These are phyloP conservation scores for Montifringilla adamsi DNA, from an alignment of 2,113 vertebrate species.

Conservation along the genomic window DNA sequence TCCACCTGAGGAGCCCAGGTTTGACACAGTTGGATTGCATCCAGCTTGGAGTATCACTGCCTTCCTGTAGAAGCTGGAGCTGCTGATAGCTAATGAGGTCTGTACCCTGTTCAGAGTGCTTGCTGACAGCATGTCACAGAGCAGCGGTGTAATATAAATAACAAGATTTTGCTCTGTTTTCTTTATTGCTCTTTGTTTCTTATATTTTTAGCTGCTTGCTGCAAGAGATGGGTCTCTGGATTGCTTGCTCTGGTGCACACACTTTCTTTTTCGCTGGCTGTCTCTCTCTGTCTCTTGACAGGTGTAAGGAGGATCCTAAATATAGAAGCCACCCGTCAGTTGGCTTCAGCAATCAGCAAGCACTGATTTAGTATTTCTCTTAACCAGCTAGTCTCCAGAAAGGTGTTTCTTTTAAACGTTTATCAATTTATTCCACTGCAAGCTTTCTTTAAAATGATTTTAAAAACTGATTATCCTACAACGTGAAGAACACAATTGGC, in stretches of 20 bases:
- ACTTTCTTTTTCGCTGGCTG: neutral
- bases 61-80: neutral
- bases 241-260: conserved; percentile 42
- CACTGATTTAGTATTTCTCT: conserved; percentile 31
- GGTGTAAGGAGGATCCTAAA: conserved; percentile 66
- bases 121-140: conserved; percentile 42
- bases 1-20: conserved; percentile 44
- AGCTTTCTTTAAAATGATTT: neutral
- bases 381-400: conserved; percentile 29
- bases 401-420: neutral
- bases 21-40: conserved; percentile 48
- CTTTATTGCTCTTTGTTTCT: conserved; percentile 43
- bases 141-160: conserved; percentile 58
- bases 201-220: conserved; percentile 70
- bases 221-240: conserved; percentile 22
- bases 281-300: conserved; percentile 61
- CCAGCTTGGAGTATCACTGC: neutral
- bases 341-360: conserved; percentile 59
- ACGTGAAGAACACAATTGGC: neutral
- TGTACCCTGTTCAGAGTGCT: neutral
- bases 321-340: conserved; percentile 52
- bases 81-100: conserved; percentile 43
- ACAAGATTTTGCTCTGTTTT: conserved; percentile 63
- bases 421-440: neutral
- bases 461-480: neutral